Percentiles rank a stretch among this genome's conserved stretches.
phyloP scores from a whole-genome alignment of 2,888 invertebrate genomes.

The Ctena decussata region DNA sequence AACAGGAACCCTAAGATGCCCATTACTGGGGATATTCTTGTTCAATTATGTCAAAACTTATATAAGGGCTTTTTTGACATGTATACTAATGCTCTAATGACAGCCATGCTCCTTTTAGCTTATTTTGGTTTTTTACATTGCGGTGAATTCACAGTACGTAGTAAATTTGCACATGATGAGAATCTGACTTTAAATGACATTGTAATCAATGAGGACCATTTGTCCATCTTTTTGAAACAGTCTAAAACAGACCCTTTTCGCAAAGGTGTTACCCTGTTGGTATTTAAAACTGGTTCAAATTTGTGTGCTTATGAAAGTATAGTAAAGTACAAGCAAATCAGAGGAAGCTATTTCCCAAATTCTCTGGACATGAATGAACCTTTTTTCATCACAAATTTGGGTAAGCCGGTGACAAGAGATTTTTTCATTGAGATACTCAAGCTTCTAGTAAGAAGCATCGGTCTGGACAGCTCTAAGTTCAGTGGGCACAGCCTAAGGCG shows the following conservation, averaged over 20 bases:
- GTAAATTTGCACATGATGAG: neutral
- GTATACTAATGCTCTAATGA: neutral
- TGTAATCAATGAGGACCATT: neutral
- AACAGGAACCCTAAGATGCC: neutral
- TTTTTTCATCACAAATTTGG: neutral
- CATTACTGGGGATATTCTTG: neutral
- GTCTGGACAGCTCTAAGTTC: neutral
- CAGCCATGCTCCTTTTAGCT: neutral
- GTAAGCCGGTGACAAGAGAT: neutral
- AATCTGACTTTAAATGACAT: slow-evolving; percentile 1
- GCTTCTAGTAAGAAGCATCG: neutral
- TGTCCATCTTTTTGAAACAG: neutral
- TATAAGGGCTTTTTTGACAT: neutral
- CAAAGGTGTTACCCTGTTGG: slow-evolving; percentile 1
- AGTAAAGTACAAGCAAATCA: neutral
- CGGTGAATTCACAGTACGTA: slow-evolving; percentile 28
- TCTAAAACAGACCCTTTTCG: slow-evolving; percentile 43
- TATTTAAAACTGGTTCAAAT: neutral
- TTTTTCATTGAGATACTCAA: neutral
- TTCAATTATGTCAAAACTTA: neutral
- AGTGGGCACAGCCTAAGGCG: neutral
- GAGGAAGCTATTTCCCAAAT: neutral
- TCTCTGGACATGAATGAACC: neutral
- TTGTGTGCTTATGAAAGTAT: neutral
- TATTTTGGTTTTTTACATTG: slow-evolving; percentile 31